Evolutionary conservation across 2,797 vertebrate species (phyloP).

Genomic region (Salmo trutta): DNA sequence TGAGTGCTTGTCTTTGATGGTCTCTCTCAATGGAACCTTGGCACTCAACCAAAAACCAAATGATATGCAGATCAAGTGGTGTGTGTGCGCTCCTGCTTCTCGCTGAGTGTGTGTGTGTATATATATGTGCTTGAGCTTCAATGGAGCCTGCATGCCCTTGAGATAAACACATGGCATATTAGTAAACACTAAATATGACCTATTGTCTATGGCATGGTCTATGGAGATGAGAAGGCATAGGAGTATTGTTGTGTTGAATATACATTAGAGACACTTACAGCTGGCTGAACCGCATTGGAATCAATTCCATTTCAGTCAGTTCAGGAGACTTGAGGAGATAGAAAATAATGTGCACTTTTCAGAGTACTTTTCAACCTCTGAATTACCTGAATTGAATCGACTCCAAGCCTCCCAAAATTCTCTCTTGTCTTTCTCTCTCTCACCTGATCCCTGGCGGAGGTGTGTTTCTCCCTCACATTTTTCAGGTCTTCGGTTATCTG

Average conservation of each 20-base stretch:
- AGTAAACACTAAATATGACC: not conserved
- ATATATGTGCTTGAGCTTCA: slow-evolving; percentile 47
- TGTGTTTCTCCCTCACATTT: slow-evolving; percentile 23
- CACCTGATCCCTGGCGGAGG: slow-evolving; percentile 27
- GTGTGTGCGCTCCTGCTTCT: slow-evolving; percentile 30
- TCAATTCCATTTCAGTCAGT: not conserved
- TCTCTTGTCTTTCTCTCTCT: not conserved
- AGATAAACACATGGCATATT: slow-evolving; percentile 50
- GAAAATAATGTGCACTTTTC: not conserved
- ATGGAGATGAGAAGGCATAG: not conserved
- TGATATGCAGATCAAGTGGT: slow-evolving; percentile 72
- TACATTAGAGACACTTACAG: not conserved
- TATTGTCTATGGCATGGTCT: not conserved
- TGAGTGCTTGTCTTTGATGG: slow-evolving; percentile 63
- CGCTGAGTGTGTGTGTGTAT: slow-evolving; percentile 33
- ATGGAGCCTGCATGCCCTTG: slow-evolving; percentile 55
- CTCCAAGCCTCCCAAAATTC: not conserved
- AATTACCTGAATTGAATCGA: not conserved
- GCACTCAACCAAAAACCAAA: slow-evolving; percentile 71
- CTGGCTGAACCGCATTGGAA: not conserved
- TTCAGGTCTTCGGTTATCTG: slow-evolving; percentile 40
- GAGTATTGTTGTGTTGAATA: not conserved
- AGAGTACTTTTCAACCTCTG: not conserved
- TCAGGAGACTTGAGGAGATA: not conserved
- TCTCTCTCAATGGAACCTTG: slow-evolving; percentile 71